Conservation (phyloP, 2,113 vertebrate species). For the Ceyx melanurus region DNA sequence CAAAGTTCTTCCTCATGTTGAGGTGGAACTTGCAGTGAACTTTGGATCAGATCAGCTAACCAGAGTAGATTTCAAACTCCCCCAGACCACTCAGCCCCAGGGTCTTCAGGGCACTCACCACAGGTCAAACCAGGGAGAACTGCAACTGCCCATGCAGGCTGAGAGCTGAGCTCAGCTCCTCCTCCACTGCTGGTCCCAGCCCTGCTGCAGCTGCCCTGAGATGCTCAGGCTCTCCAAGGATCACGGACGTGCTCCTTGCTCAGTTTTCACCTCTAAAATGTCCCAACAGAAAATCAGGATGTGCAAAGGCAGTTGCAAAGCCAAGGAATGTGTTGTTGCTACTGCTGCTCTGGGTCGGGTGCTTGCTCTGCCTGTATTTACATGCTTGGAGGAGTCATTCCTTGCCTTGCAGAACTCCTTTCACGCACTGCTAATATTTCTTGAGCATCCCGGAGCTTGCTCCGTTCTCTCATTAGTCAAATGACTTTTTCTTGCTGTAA, state of each 20-base stretch:
- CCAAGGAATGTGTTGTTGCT: background rate
- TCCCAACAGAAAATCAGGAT: background rate
- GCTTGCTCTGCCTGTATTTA: background rate
- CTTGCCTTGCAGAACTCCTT: background rate
- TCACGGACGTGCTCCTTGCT: background rate
- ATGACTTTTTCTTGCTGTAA: conserved; percentile 2
- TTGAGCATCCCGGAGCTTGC: background rate
- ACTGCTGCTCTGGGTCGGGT: background rate
- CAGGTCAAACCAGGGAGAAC: background rate
- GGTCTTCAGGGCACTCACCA: background rate
- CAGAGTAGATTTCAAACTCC: background rate
- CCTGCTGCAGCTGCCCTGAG: background rate
- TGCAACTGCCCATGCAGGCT: background rate
- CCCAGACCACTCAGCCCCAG: background rate
- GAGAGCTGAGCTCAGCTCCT: background rate
- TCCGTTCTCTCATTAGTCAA: conserved; percentile 1
- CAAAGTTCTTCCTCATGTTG: no score
- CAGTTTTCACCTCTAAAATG: background rate
- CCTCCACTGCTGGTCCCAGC: background rate
- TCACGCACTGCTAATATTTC: background rate
- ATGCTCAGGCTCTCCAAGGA: background rate
- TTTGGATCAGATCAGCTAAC: background rate
- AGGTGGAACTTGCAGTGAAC: background rate
- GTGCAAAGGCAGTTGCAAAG: background rate
- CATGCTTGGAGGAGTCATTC: background rate